These are phyloP conservation scores for Drosophila infuscata DNA, from an alignment of 2,888 invertebrate species.

Conservation along the genomic window DNA sequence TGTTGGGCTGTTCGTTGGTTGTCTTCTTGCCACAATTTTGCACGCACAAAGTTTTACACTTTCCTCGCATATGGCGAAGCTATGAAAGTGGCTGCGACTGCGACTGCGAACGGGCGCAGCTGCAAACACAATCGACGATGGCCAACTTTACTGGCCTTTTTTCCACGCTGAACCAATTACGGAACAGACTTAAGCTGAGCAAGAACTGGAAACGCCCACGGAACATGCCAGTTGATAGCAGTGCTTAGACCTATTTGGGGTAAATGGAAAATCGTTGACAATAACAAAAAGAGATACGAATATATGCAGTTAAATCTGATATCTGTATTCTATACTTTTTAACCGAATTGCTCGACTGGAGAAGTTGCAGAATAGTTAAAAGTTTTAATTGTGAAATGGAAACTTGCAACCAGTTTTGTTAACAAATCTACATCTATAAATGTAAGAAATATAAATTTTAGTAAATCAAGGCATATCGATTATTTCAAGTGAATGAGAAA, in stretches of 20 bases:
- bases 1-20: conserved; percentile 57
- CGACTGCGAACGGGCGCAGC: conserved; percentile 51
- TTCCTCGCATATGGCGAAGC: conserved; percentile 52
- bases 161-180: conserved; percentile 74
- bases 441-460: neutral
- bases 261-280: conserved; percentile 31
- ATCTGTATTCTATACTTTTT: conserved; percentile 6
- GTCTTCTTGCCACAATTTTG: conserved; percentile 70
- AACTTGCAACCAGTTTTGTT: neutral
- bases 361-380: conserved; percentile 22
- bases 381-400: neutral
- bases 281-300: conserved; percentile 16
- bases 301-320: conserved; percentile 16
- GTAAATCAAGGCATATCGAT: neutral
- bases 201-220: conserved; percentile 43
- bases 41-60: conserved; percentile 76
- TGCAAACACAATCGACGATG: conserved; percentile 58
- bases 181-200: conserved; percentile 30
- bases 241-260: conserved; percentile 55
- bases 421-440: no score
- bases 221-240: conserved; percentile 63
- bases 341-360: conserved; percentile 5
- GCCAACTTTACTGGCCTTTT: conserved; percentile 74
- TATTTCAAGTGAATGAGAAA: neutral
- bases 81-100: conserved; percentile 37